A percentile compares a stretch with the other conserved stretches of the same genome.
These are phyloP conservation scores for Aselliscus stoliczkanus DNA, from an alignment of 2,797 vertebrate species.

Conservation along the genomic window DNA sequence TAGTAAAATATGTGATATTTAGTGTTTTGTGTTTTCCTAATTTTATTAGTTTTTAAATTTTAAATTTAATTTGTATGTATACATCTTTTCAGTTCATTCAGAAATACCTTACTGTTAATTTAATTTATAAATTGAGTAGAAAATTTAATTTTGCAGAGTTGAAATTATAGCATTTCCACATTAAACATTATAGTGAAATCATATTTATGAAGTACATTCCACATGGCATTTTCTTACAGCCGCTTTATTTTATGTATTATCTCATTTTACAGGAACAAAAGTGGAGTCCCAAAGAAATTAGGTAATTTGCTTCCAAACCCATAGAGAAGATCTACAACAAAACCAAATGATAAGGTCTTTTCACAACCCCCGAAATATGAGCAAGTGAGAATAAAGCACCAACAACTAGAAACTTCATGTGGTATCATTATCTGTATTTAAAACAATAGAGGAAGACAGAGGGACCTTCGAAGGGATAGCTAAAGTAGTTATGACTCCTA, in stretches of 20 bases:
- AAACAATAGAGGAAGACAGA: neutral
- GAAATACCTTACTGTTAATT: neutral
- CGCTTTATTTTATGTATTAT: neutral
- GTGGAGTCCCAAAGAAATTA: neutral
- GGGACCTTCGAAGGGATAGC: too few species aligned
- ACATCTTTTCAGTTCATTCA: neutral
- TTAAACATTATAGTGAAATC: neutral
- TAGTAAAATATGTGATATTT: fast-evolving
- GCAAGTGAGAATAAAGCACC: neutral
- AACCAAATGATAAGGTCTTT: neutral
- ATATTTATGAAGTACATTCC: neutral
- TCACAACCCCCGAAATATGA: neutral
- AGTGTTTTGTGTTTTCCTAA: neutral
- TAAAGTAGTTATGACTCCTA: fast-evolving
- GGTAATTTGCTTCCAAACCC: neutral
- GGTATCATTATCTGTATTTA: neutral
- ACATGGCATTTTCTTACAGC: neutral
- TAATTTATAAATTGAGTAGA: neutral
- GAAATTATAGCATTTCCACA: neutral
- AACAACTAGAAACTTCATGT: fast-evolving
- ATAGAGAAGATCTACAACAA: neutral
- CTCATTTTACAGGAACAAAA: neutral
- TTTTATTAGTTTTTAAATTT: neutral
- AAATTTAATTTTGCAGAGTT: neutral
- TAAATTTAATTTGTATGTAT: neutral